Percentiles rank a stretch among this genome's conserved stretches.
Conservation (phyloP, 1,140 invertebrate species). For the Harpegnathos saltator region DNA sequence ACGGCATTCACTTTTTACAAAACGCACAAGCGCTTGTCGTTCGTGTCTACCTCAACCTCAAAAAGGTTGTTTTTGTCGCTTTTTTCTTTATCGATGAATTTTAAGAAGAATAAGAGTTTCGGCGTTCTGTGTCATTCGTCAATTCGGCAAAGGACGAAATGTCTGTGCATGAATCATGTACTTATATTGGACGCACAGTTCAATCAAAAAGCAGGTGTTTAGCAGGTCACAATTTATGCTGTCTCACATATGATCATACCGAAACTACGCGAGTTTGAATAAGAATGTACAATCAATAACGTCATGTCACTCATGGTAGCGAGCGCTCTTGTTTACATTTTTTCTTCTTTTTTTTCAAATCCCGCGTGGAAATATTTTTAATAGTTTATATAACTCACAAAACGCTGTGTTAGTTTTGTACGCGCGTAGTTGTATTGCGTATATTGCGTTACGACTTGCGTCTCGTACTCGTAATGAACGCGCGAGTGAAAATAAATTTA, state of each 20-base stretch:
- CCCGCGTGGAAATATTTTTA: constrained; percentile 13
- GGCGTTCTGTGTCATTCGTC: neutral
- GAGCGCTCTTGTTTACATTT: neutral
- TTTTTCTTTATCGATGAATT: constrained; percentile 22
- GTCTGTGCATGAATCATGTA: constrained; percentile 10
- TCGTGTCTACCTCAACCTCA: constrained; percentile 21
- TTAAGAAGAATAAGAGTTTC: constrained; percentile 30
- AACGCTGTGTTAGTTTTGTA: constrained; percentile 1
- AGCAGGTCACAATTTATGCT: constrained; percentile 45
- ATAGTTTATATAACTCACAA: neutral
- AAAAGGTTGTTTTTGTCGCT: constrained; percentile 16
- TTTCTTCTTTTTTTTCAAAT: neutral
- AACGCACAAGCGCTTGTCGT: constrained; percentile 23
- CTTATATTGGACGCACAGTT: neutral
- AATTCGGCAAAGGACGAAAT: constrained; percentile 23
- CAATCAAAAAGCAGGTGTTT: no score
- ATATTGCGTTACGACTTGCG: neutral
- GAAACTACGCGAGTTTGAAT: constrained; percentile 36
- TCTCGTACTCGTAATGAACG: neutral
- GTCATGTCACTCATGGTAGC: neutral
- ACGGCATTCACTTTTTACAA: constrained; percentile 35
- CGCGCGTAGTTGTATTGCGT: no score
- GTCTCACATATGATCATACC: constrained; percentile 30
- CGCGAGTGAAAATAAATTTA: neutral
- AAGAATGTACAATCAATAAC: neutral